Evolutionary conservation across 2,797 vertebrate species (phyloP), one percentile per base, ranked within the genome.

Genomic region (Adelosebastes latens): DNA sequence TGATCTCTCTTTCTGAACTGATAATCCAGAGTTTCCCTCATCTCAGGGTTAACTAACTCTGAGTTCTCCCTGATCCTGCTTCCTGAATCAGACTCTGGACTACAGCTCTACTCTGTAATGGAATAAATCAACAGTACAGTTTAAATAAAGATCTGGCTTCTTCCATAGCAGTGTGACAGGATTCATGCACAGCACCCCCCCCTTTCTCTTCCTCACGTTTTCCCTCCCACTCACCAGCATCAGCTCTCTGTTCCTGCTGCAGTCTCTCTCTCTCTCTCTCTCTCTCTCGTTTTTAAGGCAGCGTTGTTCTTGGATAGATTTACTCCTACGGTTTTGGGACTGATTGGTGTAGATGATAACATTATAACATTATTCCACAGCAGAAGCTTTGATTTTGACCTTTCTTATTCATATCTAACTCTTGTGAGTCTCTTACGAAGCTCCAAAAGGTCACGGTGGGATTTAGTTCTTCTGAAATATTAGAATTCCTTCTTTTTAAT

Each of bases 171-270:
- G 13, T 22, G 34, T 36, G 8, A 46, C 36, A 72, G 64, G 68
- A 73, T 55, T 69, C 63, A 52, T 29, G 25, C 63, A 58, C 49
- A 60, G 27, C 18, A 16, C 16, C 60, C 4, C 6, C 10, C 32
- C 3, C 32, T 34, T 10, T 34, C 34, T 34, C 34, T 34, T 34
- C 34, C 34, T 34, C 11, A 34, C 22, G 12, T 27, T 64, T 42
- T 65, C 13, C 53, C 65, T 79, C 83, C 79, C 67, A 76, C 72
- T 75, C 75, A 75, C 25, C 74, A 68, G 22, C 52, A 32, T 64
- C 78, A 63, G 8, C 58, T 32, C 60, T 52, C 58, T 59, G 36
- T 39, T 75, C 0, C 64, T 55, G 42, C 32, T 27, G 53, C 61
- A 55, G 18, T 10, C 18, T 66, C 42, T 72, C 60, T 14, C 49